phyloP scores from a whole-genome alignment of 1,140 invertebrate species.

The Grapholita molesta region DNA sequence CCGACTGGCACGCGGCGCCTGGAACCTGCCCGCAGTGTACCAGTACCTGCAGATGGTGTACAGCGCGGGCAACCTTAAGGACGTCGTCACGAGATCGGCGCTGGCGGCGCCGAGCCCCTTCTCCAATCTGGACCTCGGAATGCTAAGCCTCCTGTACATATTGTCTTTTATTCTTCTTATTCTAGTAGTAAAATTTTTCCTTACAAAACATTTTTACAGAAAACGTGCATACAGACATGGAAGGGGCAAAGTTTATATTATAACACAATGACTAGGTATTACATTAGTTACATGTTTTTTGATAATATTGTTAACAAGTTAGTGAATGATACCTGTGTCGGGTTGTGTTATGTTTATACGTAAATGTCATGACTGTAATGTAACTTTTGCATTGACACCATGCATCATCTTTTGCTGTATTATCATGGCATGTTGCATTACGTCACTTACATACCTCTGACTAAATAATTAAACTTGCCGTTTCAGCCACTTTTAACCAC shows the following conservation, averaged over 20 bases:
- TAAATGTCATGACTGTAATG: neutral
- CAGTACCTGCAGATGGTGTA: constrained; percentile 89
- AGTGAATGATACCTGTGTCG: neutral
- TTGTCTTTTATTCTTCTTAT: constrained; percentile 77
- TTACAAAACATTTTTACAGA: constrained; percentile 83
- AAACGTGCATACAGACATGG: constrained; percentile 84
- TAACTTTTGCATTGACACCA: neutral
- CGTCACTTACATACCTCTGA: neutral
- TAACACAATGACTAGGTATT: constrained; percentile 30
- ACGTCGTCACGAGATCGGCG: constrained; percentile 37
- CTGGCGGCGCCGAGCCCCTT: constrained; percentile 44
- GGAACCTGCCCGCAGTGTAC: constrained; percentile 85
- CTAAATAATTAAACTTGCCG: neutral
- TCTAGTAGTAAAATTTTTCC: constrained; percentile 87
- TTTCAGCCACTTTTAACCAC: neutral
- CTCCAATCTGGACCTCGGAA: constrained; percentile 67
- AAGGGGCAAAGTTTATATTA: constrained; percentile 80
- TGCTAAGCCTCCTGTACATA: constrained; percentile 75
- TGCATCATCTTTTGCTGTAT: neutral
- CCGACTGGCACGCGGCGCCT: constrained; percentile 78
- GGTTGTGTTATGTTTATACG: neutral
- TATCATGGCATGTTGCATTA: neutral
- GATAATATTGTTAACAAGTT: neutral
- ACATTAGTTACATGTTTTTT: constrained; percentile 9
- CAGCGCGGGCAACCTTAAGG: constrained; percentile 77